Conservation (phyloP, 2,888 invertebrate species). For the Spodoptera exigua region DNA sequence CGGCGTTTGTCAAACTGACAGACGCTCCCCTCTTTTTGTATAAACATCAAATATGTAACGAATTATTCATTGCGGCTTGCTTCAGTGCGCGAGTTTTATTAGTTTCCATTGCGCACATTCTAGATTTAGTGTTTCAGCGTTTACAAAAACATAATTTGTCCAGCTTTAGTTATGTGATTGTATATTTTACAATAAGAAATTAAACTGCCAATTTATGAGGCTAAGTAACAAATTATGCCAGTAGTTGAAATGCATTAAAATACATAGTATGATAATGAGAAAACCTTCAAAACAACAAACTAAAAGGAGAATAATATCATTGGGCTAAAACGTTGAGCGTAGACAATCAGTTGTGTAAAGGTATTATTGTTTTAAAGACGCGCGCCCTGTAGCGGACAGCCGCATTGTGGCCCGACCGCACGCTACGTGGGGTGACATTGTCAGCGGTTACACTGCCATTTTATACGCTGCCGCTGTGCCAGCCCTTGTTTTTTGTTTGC, state of each 20-base stretch:
- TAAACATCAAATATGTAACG: conserved; percentile 70
- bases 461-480: conserved; percentile 24
- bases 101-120: conserved; percentile 48
- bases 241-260: background rate
- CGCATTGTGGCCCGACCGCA: conserved; percentile 45
- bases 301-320: conserved; percentile 38
- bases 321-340: conserved; percentile 35
- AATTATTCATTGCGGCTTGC: conserved; percentile 67
- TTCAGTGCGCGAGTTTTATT: conserved; percentile 64
- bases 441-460: conserved; percentile 44
- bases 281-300: conserved; percentile 9
- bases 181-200: too few relatives aligned
- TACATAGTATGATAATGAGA: background rate
- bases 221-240: too few relatives aligned
- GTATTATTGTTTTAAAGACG: conserved; percentile 65
- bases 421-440: conserved; percentile 39
- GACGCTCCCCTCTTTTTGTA: conserved; percentile 64
- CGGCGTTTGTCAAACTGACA: conserved; percentile 70
- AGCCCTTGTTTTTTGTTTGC: conserved; percentile 23
- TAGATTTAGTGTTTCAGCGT: conserved; percentile 47
- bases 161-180: conserved; percentile 18
- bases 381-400: conserved; percentile 49
- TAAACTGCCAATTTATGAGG: too few relatives aligned
- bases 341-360: conserved; percentile 50
- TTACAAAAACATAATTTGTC: conserved; percentile 31